Base-by-base conservation (phyloP, 2,113 vertebrate genomes). In the Aspiorhynchus laticeps region DNA sequence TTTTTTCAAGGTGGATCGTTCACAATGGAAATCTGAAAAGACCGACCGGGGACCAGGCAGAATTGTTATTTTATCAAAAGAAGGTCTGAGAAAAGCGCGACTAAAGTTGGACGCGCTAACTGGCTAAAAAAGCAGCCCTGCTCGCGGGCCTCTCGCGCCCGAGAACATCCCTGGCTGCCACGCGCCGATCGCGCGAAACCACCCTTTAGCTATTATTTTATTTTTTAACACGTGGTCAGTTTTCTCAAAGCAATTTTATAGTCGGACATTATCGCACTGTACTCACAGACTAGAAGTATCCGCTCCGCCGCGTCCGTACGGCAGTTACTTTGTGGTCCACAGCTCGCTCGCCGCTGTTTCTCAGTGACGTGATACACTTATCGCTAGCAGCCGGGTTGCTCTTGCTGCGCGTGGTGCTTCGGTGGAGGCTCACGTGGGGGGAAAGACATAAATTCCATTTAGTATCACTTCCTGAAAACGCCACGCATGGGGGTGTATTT, bases 321-420 rank as follows among this genome's bases (percentile, higher is more conserved):
- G 83, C 83, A 75, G 48, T 28, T 67, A 84, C 5, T 87, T 75
- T 74, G 67, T 38, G 80, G 71, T 84, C 83, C 83, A 84, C 48
- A 84, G 69, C 83, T 33, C n/a, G 86, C 41, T 69, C 5, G 61
- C 73, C 56, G 71, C 80, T 76, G 80, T 19, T 46, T 74, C 19
- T 31, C 79, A 78, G 65, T 87, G 88, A 87, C 90, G 86, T 86
- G 73, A 77, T 67, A 59, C 6, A 51, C 43, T 74, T 73, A 41
- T 75, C 48, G 46, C n/a, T 78, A 85, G 85, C 38, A 84, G 85
- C 89, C 90, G 89, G 89, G 75, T 87, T 65, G 56, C 21, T 88
- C 87, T 84, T 61, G 82, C 83, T 85, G 79, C 87, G 88, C 91
- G 88, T 84, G 83, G 83, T 91, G 90, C 88, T 88, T 85, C 87